Percentiles rank a stretch among this genome's conserved stretches.
phyloP scores from a whole-genome alignment of 2,797 vertebrate genomes.

The Peromyscus eremicus region DNA sequence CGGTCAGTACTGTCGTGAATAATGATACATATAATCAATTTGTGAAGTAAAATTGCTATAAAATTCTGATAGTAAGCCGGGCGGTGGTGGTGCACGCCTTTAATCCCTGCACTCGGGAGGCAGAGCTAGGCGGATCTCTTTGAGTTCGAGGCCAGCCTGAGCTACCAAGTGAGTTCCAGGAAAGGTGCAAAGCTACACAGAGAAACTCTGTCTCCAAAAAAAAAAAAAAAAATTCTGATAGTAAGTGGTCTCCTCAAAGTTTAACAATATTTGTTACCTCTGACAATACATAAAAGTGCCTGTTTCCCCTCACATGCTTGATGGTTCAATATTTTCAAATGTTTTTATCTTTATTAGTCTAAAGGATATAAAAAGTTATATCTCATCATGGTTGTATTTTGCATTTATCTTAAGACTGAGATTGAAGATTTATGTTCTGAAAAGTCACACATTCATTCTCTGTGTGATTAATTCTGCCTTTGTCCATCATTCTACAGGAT shows the following conservation, averaged over 20 bases:
- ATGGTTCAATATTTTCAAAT: conserved; percentile 15
- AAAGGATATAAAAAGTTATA: not conserved
- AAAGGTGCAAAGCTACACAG: too few species aligned
- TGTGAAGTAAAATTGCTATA: conserved; percentile 26
- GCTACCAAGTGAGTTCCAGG: too few species aligned
- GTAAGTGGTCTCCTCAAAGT: not conserved
- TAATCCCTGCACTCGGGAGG: too few species aligned
- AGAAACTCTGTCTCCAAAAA: too few species aligned
- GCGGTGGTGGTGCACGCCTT: too few species aligned
- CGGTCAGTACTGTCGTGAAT: not conserved
- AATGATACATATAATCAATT: not conserved
- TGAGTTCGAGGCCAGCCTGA: too few species aligned
- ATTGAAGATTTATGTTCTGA: not conserved
- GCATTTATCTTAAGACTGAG: not conserved
- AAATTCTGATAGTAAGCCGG: not conserved
- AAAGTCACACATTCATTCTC: conserved; percentile 3
- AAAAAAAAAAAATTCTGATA: not conserved
- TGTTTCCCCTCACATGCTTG: not conserved
- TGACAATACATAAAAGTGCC: not conserved
- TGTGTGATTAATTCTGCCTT: not conserved
- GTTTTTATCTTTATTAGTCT: conserved; percentile 20
- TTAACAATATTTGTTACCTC: conserved; percentile 22
- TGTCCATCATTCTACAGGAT: not conserved
- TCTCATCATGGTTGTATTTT: conserved; percentile 25
- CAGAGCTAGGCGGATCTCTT: too few species aligned